phyloP scores from a whole-genome alignment of 37 sponge, comb jelly and placozoan species.

The Ianthella basta region DNA sequence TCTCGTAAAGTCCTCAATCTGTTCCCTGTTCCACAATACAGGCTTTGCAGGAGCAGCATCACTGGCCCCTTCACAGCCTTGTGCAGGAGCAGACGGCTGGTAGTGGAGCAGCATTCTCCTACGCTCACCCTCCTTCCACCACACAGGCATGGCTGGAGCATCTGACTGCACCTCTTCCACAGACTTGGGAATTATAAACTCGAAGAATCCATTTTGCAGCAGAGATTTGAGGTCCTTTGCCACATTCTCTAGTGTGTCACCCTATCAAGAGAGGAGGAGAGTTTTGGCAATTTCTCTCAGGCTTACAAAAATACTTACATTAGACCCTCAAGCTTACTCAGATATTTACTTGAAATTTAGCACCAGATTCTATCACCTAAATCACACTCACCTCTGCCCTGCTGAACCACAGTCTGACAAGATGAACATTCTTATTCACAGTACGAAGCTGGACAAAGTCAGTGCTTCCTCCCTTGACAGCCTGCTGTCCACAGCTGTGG shows the following conservation, averaged over 20 bases:
- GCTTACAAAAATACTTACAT: no score
- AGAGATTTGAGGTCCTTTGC: conserved; percentile 66
- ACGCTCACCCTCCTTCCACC: not conserved
- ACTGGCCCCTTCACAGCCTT: not conserved
- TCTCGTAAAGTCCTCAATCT: conserved; percentile 86
- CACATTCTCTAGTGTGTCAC: conserved; percentile 83
- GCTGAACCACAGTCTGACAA: conserved; percentile 88
- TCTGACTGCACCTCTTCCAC: not conserved
- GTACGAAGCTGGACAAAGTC: conserved; percentile 46
- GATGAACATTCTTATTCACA: conserved; percentile 80
- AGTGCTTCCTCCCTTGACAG: conserved; percentile 32
- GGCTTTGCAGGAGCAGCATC: not conserved
- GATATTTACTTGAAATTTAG: no score
- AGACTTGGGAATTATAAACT: conserved; percentile 46
- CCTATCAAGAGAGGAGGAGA: conserved; percentile 29
- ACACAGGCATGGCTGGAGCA: not conserved
- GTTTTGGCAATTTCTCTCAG: no score
- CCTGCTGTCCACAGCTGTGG: conserved; percentile 33
- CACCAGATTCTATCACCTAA: no score
- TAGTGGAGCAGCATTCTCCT: conserved; percentile 35
- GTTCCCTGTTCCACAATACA: conserved; percentile 59
- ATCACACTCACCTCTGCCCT: conserved; percentile 65
- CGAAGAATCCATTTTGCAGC: conserved; percentile 63
- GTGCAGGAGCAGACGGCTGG: conserved; percentile 9
- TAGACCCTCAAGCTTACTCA: no score